phyloP scores from a whole-genome alignment of 2,113 vertebrate genomes.

The Oncorhynchus mykiss region DNA sequence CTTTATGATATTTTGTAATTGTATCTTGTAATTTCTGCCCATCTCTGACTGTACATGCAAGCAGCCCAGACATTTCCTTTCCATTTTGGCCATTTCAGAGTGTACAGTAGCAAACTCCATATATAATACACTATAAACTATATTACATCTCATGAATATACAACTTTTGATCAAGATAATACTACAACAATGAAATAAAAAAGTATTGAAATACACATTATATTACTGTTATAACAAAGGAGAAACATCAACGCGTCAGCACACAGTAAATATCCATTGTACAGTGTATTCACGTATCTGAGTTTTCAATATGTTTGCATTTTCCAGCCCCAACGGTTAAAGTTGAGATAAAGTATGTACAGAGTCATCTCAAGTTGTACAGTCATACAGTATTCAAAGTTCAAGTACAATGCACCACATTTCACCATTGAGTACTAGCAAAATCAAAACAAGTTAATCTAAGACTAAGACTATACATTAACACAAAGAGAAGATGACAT shows the following conservation, averaged over 20 bases:
- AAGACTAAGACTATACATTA: not conserved
- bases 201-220: not conserved
- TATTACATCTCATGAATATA: conserved; percentile 22
- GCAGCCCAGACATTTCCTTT: not conserved
- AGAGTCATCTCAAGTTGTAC: conserved; percentile 4
- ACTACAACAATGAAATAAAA: not conserved
- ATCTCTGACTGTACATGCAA: not conserved
- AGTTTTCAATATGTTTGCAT: conserved; percentile 7
- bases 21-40: too few relatives aligned
- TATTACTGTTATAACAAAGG: conserved; percentile 16
- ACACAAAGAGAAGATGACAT: not conserved
- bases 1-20: too few relatives aligned
- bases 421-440: not conserved
- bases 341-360: conserved; percentile 9
- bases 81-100: conserved; percentile 2
- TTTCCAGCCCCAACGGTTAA: not conserved
- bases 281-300: conserved; percentile 6
- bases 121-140: not conserved
- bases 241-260: conserved; percentile 10
- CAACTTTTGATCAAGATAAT: conserved; percentile 23
- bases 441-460: not conserved
- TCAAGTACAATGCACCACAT: not conserved
- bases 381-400: conserved; percentile 24
- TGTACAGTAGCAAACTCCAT: conserved; percentile 1
- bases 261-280: conserved; percentile 15